Evolutionary conservation across 2,888 invertebrate genomes (phyloP), one percentile per base, ranked within the genome.

Genomic region (Clivina fossor): DNA sequence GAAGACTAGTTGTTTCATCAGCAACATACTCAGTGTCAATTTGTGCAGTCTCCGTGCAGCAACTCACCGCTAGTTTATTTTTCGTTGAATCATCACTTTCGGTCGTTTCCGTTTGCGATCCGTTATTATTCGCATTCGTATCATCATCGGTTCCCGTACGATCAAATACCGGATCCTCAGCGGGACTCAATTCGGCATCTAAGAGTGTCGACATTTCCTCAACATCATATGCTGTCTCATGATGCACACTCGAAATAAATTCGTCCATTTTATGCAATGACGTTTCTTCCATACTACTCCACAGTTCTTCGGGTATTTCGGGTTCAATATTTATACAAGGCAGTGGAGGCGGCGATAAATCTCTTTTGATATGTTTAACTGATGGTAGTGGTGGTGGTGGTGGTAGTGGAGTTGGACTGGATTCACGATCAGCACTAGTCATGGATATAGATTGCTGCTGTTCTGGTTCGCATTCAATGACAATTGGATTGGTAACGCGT

Each of bases 91-190:
- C 76, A 60, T 82, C 82, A 63, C 82, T 82, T 64, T 82, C 81
- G 0, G 80, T 78, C 7, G 74, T 80, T 62, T 82, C 82, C 0
- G 78, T 73, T 44, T 73, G 72, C 1, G 80, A 80, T 59, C 76
- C 69, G 7, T 76, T 73, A 1, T 77, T 77, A 26, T 79, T 77
- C 2, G 74, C 69, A 57, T 75, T 78, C 57, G 81, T 80, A 47
- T 82, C 82, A 59, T 82, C 82, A 0, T 80, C 80, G n/a, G n/a
- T n/a, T n/a, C n/a, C n/a, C 0, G 79, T 79, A 64, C 80, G 80
- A 57, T 79, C 79, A 68, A 76, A 69, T 58, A 70, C 76, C 46
- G 62, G 68, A 43, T 72, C 73, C 58, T 69, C 71, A 20, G 69
- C 71, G 8, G 63, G 60, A 56, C 71, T 74, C 3, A 60, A 46